Evolutionary conservation across 2,797 vertebrate species (phyloP).

Genomic region (Acrocephalus scirpaceus): DNA sequence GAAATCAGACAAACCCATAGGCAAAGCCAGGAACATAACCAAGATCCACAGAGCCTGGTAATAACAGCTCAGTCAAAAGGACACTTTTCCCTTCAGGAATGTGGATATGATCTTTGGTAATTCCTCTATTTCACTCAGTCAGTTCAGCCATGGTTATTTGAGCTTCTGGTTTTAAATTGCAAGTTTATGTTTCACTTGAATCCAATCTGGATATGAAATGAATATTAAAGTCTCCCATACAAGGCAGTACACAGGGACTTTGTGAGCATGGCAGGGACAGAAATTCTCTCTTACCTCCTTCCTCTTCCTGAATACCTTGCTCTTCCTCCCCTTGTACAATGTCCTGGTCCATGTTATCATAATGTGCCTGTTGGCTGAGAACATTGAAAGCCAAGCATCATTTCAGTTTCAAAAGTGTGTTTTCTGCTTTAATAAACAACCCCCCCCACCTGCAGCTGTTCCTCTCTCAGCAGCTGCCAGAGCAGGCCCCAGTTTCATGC

Average conservation of each 20-base stretch:
- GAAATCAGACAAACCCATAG: not conserved
- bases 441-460: not conserved
- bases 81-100: not conserved
- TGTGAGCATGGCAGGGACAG: not conserved
- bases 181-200: not conserved
- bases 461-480: not conserved
- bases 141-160: not conserved
- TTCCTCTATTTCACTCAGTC: not conserved
- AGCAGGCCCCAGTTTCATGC: not conserved
- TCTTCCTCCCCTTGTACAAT: constrained; percentile 85
- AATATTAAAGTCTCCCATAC: not conserved
- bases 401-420: not conserved
- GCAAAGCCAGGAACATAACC: not conserved
- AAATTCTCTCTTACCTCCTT: constrained; percentile 75
- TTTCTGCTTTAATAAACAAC: not conserved
- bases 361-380: constrained; percentile 84
- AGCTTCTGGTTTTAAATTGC: constrained; percentile 10
- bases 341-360: constrained; percentile 86
- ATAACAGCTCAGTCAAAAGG: not conserved
- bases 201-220: not conserved
- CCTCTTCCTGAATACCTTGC: constrained; percentile 79
- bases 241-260: not conserved
- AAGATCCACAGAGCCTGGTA: not conserved
- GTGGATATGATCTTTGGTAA: not conserved
- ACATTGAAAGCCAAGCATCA: constrained; percentile 15